Percentiles rank a stretch among this genome's conserved stretches.
These are phyloP conservation scores for Hippocampus mohnikei DNA, from an alignment of 2,113 vertebrate genomes.

Conservation along the genomic window DNA sequence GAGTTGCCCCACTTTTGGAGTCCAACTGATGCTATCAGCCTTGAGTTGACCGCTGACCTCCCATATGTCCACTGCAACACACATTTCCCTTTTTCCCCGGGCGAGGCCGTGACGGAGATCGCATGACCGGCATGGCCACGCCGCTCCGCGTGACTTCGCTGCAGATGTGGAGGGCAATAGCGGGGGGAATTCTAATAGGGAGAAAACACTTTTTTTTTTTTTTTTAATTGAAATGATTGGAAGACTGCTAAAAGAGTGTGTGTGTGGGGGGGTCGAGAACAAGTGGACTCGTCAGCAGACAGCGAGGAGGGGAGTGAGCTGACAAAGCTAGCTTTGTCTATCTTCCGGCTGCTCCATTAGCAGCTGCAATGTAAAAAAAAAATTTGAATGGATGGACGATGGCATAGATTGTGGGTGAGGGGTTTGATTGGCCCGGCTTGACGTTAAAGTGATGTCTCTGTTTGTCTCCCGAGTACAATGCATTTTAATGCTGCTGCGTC, in stretches of 20 bases:
- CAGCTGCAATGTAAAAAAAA: conserved; percentile 70
- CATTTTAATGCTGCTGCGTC: conserved; percentile 39
- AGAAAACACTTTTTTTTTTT: conserved; percentile 60
- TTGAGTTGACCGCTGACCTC: conserved; percentile 59
- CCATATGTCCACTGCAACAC: conserved; percentile 60
- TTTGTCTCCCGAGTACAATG: conserved; percentile 46
- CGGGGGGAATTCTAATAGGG: conserved; percentile 39
- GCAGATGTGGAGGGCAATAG: conserved; percentile 66
- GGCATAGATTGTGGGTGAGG: conserved; percentile 31
- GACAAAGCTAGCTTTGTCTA: conserved; percentile 76
- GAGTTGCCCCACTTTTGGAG: conserved; percentile 29
- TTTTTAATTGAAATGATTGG: conserved; percentile 44
- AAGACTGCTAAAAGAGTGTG: conserved; percentile 29
- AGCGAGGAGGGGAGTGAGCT: conserved; percentile 39
- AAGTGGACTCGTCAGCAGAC: conserved; percentile 68
- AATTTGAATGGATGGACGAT: conserved; percentile 46
- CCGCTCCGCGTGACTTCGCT: conserved; percentile 68
- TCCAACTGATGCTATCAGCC: conserved; percentile 54
- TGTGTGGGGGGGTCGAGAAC: conserved; percentile 50
- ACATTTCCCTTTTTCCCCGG: conserved; percentile 65
- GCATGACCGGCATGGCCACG: conserved; percentile 61
- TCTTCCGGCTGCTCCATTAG: conserved; percentile 69
- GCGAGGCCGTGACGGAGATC: conserved; percentile 52
- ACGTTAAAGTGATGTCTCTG: conserved; percentile 67
- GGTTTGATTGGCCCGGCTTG: conserved; percentile 44